A percentile compares a stretch with the other conserved stretches of the same genome.
Conservation (phyloP, 2,113 vertebrate genomes). For the Columba livia region DNA sequence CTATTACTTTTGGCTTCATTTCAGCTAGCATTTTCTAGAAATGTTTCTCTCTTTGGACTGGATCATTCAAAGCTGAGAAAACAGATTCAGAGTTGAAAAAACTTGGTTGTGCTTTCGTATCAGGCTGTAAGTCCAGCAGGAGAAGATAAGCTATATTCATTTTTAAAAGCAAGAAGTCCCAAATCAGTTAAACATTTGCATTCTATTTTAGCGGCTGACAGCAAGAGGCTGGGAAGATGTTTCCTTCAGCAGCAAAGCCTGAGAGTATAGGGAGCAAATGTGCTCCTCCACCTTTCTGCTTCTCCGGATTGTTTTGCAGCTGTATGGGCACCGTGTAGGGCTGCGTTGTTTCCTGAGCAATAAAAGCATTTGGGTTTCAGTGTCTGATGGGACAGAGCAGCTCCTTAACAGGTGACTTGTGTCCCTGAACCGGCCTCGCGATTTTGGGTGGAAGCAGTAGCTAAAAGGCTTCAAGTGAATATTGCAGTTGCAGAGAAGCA, state of each 20-base stretch:
- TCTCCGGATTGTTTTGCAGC: background rate
- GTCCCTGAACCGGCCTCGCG: background rate
- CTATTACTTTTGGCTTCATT: background rate
- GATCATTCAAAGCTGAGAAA: background rate
- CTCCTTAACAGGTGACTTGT: background rate
- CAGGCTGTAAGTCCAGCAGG: background rate
- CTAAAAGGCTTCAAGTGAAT: background rate
- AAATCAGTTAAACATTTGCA: background rate
- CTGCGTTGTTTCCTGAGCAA: background rate
- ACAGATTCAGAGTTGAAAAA: background rate
- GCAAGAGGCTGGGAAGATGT: background rate
- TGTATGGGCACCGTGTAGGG: fast-evolving
- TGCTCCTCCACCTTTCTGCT: background rate
- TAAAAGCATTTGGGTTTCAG: background rate
- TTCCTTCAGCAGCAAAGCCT: background rate
- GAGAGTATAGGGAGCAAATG: background rate
- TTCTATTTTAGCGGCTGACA: background rate
- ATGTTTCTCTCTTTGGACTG: background rate
- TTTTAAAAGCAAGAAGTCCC: background rate
- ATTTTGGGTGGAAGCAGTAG: background rate
- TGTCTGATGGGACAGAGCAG: background rate
- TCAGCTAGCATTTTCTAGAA: background rate
- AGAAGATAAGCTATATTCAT: background rate
- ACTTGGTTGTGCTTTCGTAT: background rate
- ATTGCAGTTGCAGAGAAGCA: background rate